Evolutionary conservation across 2,797 vertebrate species (phyloP).

Genomic region (Tolypeutes matacus): DNA sequence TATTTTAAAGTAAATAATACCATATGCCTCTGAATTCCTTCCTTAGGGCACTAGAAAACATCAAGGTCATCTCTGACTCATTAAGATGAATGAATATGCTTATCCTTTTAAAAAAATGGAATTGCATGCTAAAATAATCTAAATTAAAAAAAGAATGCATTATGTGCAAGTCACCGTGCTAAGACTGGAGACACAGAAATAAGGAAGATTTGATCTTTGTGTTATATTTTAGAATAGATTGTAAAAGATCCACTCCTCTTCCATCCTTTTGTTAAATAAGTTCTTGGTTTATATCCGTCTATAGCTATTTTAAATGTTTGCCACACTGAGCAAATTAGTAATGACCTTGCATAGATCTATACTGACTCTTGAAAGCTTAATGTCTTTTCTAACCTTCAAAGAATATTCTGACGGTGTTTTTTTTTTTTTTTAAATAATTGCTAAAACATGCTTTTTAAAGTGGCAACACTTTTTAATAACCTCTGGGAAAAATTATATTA

Average conservation of each 20-base stretch:
- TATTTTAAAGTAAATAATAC: slow-evolving; percentile 55
- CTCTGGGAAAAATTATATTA: neutral
- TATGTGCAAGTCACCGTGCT: neutral
- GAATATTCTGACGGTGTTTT: slow-evolving; percentile 39
- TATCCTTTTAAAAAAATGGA: neutral
- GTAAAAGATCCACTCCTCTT: slow-evolving; percentile 25
- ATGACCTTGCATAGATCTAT: slow-evolving; percentile 69
- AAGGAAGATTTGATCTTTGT: neutral
- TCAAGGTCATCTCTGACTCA: slow-evolving; percentile 38
- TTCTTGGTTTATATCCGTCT: slow-evolving; percentile 57
- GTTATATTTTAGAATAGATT: slow-evolving; percentile 8
- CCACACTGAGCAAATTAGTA: slow-evolving; percentile 68
- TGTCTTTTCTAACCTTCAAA: slow-evolving; percentile 72
- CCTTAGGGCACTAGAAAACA: neutral
- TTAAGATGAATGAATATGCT: neutral
- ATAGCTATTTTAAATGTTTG: slow-evolving; percentile 64
- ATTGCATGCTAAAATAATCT: neutral
- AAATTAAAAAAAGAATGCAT: slow-evolving; percentile 4
- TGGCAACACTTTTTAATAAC: slow-evolving; percentile 38
- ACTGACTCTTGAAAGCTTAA: slow-evolving; percentile 62
- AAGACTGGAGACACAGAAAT: neutral
- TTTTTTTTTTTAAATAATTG: slow-evolving; percentile 66
- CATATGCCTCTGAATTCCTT: neutral
- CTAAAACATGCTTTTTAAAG: slow-evolving; percentile 70
- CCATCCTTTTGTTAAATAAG: slow-evolving; percentile 52